Conservation (phyloP, 2,888 invertebrate species). For the Myopa testacea region DNA sequence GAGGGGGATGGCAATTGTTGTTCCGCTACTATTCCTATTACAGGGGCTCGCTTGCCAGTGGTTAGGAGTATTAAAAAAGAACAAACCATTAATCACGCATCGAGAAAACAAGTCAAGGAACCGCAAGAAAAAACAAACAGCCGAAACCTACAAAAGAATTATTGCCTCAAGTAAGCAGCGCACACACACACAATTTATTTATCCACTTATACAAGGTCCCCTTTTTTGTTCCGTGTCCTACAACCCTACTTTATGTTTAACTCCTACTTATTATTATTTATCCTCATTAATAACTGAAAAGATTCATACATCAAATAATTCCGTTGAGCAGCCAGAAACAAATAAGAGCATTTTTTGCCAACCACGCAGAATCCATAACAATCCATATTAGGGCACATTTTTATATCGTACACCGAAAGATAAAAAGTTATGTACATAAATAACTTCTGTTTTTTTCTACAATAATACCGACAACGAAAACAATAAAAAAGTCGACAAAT, state of each 20-base stretch:
- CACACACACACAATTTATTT: background rate
- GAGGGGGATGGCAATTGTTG: conserved; percentile 7
- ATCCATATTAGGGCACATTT: background rate
- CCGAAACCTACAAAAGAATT: background rate
- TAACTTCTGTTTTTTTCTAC: background rate
- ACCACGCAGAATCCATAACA: no score
- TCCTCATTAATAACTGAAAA: no score
- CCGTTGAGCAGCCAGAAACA: no score
- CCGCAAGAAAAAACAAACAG: conserved; percentile 5
- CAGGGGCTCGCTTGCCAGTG: background rate
- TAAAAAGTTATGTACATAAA: background rate
- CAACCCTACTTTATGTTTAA: no score
- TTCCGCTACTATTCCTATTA: conserved; percentile 8
- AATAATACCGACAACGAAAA: background rate
- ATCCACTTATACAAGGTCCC: background rate
- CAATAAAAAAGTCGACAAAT: background rate
- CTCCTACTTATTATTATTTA: no score
- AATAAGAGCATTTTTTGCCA: no score
- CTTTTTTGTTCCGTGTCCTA: no score
- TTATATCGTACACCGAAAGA: background rate
- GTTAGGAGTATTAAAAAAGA: background rate
- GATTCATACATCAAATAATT: no score
- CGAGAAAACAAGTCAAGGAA: conserved; percentile 3
- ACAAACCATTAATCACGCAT: conserved; percentile 21
- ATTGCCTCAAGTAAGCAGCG: background rate